phyloP scores from a whole-genome alignment of 2,113 vertebrate genomes.

The Forbesichthys agassizii region DNA sequence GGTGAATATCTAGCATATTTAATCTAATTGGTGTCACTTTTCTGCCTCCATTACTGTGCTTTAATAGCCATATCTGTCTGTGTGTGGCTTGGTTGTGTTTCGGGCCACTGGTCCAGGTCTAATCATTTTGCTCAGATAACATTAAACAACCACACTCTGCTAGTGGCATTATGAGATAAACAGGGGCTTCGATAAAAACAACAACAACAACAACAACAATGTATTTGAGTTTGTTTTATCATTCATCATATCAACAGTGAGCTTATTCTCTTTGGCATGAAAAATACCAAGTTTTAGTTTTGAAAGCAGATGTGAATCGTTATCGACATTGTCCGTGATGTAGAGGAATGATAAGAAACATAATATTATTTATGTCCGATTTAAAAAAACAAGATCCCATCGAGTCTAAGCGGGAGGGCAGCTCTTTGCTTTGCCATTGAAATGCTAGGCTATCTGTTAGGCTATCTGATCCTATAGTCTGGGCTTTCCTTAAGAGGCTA shows the following conservation, averaged over 20 bases:
- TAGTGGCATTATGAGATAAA: slow-evolving; percentile 48
- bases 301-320: slow-evolving; percentile 31
- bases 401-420: slow-evolving; percentile 10
- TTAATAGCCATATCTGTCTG: slow-evolving; percentile 73
- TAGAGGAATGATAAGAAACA: slow-evolving; percentile 8
- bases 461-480: slow-evolving; percentile 37
- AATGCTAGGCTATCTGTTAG: slow-evolving; percentile 20
- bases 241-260: slow-evolving; percentile 49
- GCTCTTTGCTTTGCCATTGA: slow-evolving; percentile 34
- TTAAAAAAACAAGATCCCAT: background rate
- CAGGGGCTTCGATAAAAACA: slow-evolving; percentile 39
- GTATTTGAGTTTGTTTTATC: slow-evolving; percentile 37
- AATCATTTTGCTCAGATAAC: slow-evolving; percentile 52
- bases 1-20: slow-evolving; percentile 70
- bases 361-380: too few relatives aligned
- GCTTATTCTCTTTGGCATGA: slow-evolving; percentile 8
- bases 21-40: slow-evolving; percentile 77
- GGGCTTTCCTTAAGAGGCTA: slow-evolving; percentile 75
- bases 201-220: slow-evolving; percentile 21
- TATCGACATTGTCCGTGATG: slow-evolving; percentile 8
- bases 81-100: slow-evolving; percentile 60
- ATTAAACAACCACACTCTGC: slow-evolving; percentile 46
- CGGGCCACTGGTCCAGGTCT: slow-evolving; percentile 66
- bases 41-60: slow-evolving; percentile 67
- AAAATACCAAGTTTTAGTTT: background rate